Conservation (phyloP, 1,140 invertebrate genomes). For the Palaemon carinicauda region DNA sequence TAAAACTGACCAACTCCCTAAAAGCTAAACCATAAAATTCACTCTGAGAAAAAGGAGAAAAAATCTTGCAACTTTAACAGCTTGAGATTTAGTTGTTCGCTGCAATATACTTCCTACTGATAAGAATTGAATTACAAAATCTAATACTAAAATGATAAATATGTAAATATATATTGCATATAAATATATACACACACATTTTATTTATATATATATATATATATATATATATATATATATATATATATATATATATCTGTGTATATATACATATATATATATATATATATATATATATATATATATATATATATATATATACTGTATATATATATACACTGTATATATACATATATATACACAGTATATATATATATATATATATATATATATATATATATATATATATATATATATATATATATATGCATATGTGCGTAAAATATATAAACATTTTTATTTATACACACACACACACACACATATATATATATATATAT, state of each 20-base stretch:
- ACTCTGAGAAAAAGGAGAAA: too few species aligned
- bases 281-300: not conserved
- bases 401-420: slow-evolving; percentile 2
- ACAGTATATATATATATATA: not conserved
- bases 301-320: not conserved
- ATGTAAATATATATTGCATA: not conserved
- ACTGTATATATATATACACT: too few species aligned
- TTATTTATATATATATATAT: not conserved
- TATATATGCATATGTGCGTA: not conserved
- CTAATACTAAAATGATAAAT: not conserved
- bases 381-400: not conserved
- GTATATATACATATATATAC: too few species aligned
- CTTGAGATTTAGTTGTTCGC: too few species aligned
- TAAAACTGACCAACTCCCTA: too few species aligned
- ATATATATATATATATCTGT: not conserved
- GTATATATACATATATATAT: not conserved
- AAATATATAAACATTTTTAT: not conserved
- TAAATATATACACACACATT: not conserved
- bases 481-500: too few species aligned
- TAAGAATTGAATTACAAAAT: too few species aligned
- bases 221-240: not conserved
- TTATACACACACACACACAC: too few species aligned
- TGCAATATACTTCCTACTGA: too few species aligned
- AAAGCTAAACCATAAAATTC: too few species aligned
- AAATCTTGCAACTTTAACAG: too few species aligned